Evolutionary conservation across 2,797 vertebrate species (phyloP), one percentile per base, ranked within the genome.

Genomic region (Peromyscus eremicus): DNA sequence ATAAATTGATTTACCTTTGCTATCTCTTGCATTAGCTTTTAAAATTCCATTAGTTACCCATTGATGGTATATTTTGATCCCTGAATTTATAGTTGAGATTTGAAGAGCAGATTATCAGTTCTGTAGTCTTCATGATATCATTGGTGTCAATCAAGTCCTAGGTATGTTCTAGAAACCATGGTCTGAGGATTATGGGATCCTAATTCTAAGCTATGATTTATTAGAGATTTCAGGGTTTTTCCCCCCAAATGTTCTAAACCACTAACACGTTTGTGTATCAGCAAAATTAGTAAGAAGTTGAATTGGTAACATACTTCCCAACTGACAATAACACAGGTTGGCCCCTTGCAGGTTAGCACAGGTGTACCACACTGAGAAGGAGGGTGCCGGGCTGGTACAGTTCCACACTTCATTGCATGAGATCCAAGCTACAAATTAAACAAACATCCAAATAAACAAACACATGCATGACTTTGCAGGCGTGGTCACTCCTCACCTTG

Each of bases 271-370:
- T 84, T 83, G 94, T 80, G 49, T 75, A 70, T 62, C 23, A 88
- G n/a, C 34, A 84, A 94, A 94, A 94, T 73, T 68, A 94, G 84
- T 86, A 37, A 46, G 83, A 82, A 81, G 84, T 21, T 81, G 94
- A 94, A 91, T 82, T 77, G n/a, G 89, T 40, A 70, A 96, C 98
- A 93, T 98, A 99, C 99, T 98, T 98, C 98, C 99, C 99, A 99
- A 0, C 98, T 98, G 89, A 98, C 97, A 46, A 98, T 97, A 70
- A 98, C 98, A 90, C 98, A 99, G 1, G 98, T 98, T 55, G 98
- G 98, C 25, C 97, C 98, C 97, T 98, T 99, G 90, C 98, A 99
- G n/a, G 97, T 98, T 40, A 99, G 75, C 73, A 98, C 49, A 27
- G 99, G 99, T 83, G 97, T 95, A 84, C 97, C 96, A 94, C 99